Conservation (phyloP, 2,888 invertebrate genomes). For the Himalopsyche tibetana region DNA sequence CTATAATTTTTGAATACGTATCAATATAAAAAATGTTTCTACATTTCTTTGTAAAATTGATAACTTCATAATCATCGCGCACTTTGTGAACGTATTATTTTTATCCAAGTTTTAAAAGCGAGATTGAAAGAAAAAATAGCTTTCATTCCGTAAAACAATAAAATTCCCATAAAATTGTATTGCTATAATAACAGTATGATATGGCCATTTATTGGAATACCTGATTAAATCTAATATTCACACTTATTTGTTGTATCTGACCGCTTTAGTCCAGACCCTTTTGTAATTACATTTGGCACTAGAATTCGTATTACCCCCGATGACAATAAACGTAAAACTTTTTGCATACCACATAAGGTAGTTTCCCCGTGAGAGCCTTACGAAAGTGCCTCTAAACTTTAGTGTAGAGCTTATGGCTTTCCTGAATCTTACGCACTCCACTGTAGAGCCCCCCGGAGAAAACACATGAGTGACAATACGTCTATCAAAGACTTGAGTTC, state of each 20-base stretch:
- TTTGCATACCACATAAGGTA: slow-evolving; percentile 40
- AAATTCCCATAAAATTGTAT: no score
- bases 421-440: slow-evolving; percentile 20
- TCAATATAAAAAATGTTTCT: no score
- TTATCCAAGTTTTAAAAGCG: no score
- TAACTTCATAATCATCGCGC: no score
- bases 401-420: slow-evolving; percentile 18
- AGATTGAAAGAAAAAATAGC: no score
- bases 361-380: slow-evolving; percentile 42
- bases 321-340: slow-evolving; percentile 43
- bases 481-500: slow-evolving; percentile 26
- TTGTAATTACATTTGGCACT: slow-evolving; percentile 40
- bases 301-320: slow-evolving; percentile 38
- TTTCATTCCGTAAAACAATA: no score
- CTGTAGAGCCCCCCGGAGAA: background rate
- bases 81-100: no score
- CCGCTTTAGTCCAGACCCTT: background rate
- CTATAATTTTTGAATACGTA: no score
- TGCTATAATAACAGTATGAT: background rate
- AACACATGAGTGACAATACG: slow-evolving; percentile 35
- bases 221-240: slow-evolving; percentile 43
- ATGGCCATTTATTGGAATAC: background rate
- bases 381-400: slow-evolving; percentile 43
- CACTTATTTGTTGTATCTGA: slow-evolving; percentile 18
- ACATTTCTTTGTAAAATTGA: no score